phyloP scores from a whole-genome alignment of 2,888 invertebrate genomes.

The Glaucopsyche alexis region DNA sequence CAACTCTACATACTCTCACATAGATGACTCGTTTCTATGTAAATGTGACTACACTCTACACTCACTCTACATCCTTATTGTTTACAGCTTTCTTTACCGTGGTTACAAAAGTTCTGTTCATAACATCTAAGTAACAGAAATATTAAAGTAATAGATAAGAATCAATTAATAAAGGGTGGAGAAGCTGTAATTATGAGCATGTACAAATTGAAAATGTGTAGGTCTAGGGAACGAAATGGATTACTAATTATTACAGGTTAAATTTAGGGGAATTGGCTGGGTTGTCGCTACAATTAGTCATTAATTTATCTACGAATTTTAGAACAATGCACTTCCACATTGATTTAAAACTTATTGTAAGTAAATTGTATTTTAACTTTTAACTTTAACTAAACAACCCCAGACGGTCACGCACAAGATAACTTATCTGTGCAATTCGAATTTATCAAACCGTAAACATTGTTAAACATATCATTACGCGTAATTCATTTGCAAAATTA shows the following conservation, averaged over 20 bases:
- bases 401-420: constrained; percentile 10
- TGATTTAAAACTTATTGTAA: not conserved
- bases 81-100: no score
- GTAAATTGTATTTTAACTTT: not conserved
- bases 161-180: not conserved
- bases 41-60: not conserved
- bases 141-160: not conserved
- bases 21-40: not conserved
- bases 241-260: not conserved
- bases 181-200: not conserved
- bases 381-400: not conserved
- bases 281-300: no score
- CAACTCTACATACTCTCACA: not conserved
- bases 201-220: no score
- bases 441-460: constrained; percentile 27
- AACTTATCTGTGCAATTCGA: constrained; percentile 1
- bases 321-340: no score
- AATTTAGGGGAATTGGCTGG: not conserved
- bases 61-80: no score
- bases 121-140: no score
- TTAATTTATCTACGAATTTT: not conserved
- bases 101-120: no score
- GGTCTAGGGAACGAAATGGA: not conserved
- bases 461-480: constrained; percentile 27
- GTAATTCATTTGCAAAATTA: constrained; percentile 19